These are phyloP conservation scores for Drosophila setifemur DNA, from an alignment of 1,140 invertebrate genomes.

Conservation along the genomic window DNA sequence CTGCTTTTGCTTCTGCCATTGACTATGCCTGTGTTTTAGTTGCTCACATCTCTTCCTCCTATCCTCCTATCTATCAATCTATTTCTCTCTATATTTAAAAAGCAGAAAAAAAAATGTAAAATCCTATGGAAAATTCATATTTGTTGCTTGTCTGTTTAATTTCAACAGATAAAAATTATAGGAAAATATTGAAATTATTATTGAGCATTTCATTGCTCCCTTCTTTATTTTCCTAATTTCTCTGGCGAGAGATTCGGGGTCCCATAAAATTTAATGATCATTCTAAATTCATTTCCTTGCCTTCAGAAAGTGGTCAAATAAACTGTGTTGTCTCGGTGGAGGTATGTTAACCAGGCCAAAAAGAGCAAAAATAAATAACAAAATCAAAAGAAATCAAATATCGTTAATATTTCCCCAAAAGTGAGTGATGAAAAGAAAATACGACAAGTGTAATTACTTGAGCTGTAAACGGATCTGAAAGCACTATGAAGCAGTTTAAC, in stretches of 20 bases:
- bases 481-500: conserved; percentile 26
- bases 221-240: conserved; percentile 16
- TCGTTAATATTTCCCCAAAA: conserved; percentile 36
- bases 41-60: conserved; percentile 10
- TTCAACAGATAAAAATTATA: conserved; percentile 17
- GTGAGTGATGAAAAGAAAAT: conserved; percentile 32
- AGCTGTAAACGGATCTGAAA: conserved; percentile 20
- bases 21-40: neutral
- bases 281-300: conserved; percentile 28
- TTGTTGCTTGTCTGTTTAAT: conserved; percentile 25
- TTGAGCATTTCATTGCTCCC: conserved; percentile 5
- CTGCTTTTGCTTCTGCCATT: neutral
- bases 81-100: neutral
- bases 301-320: neutral
- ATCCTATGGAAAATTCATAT: conserved; percentile 15
- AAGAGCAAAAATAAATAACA: conserved; percentile 29
- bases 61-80: neutral
- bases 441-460: conserved; percentile 41
- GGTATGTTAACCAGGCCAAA: conserved; percentile 37
- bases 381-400: conserved; percentile 31
- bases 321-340: conserved; percentile 1
- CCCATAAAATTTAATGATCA: conserved; percentile 50
- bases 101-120: conserved; percentile 1
- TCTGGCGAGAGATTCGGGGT: neutral
- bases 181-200: conserved; percentile 31